Conservation (phyloP, 2,797 vertebrate genomes). For the Cuculus canorus region DNA sequence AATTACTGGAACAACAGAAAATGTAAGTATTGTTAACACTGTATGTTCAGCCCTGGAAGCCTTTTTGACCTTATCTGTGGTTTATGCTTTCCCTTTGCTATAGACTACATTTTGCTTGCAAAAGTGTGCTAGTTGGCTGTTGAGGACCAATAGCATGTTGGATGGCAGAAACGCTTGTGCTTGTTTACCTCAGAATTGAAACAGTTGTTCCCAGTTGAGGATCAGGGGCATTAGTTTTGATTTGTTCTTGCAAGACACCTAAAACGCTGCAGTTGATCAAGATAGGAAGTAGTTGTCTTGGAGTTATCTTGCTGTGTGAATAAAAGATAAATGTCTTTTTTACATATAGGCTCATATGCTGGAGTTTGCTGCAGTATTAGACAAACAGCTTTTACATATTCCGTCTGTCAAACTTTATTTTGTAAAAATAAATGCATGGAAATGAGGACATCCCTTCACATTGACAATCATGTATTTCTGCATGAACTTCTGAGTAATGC, state of each 20-base stretch:
- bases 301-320: neutral
- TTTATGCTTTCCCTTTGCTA: constrained; percentile 63
- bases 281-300: neutral
- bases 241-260: constrained; percentile 8
- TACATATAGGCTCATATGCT: neutral
- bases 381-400: constrained; percentile 38
- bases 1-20: constrained; percentile 99
- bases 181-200: constrained; percentile 46
- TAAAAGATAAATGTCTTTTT: constrained; percentile 3
- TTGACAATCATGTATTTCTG: constrained; percentile 10
- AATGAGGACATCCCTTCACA: neutral
- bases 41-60: constrained; percentile 63
- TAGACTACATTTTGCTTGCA: constrained; percentile 59
- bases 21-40: constrained; percentile 86
- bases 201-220: neutral
- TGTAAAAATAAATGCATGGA: constrained; percentile 46
- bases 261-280: constrained; percentile 19
- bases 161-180: constrained; percentile 36
- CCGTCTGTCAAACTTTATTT: constrained; percentile 28
- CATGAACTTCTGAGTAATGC: constrained; percentile 41
- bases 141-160: constrained; percentile 54
- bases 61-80: constrained; percentile 58
- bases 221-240: neutral
- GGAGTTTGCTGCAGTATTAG: constrained; percentile 8
- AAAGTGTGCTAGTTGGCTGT: constrained; percentile 65